Conservation (phyloP, 2,888 invertebrate species). For the Epistrophe grossulariae region DNA sequence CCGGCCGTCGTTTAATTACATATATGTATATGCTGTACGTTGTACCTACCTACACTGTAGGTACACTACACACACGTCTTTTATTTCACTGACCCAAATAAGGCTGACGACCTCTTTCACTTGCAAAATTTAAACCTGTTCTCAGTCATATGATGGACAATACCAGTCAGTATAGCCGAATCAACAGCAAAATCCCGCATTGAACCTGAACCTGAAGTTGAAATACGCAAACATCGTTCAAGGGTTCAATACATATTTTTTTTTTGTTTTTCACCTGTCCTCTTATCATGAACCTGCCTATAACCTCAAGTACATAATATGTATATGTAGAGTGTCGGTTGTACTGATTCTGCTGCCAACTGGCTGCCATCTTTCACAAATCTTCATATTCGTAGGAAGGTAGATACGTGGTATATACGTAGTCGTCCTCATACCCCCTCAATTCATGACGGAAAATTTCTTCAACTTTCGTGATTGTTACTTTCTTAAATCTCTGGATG, state of each 20-base stretch:
- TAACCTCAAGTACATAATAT: neutral
- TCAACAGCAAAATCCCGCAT: conserved; percentile 3
- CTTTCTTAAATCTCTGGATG: neutral
- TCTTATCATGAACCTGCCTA: neutral
- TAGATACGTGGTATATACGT: neutral
- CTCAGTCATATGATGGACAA: neutral
- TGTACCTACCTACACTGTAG: neutral
- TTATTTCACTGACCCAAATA: neutral
- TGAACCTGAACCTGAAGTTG: conserved; percentile 38
- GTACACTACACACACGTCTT: neutral
- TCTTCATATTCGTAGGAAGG: neutral
- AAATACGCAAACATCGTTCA: conserved; percentile 15
- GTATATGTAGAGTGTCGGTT: neutral
- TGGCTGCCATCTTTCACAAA: neutral
- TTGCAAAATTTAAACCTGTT: neutral
- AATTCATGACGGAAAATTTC: conserved; percentile 1
- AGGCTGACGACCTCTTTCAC: neutral
- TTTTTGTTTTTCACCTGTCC: conserved; percentile 1
- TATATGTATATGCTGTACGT: too few relatives aligned
- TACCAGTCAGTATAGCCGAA: neutral
- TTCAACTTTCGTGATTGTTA: neutral
- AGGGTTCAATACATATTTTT: neutral
- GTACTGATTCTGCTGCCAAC: neutral
- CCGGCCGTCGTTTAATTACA: neutral
- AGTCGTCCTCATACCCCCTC: neutral